Percentiles rank a stretch among this genome's conserved stretches.
These are phyloP conservation scores for Burhinus bistriatus DNA, from an alignment of 2,113 vertebrate genomes.

Conservation along the genomic window DNA sequence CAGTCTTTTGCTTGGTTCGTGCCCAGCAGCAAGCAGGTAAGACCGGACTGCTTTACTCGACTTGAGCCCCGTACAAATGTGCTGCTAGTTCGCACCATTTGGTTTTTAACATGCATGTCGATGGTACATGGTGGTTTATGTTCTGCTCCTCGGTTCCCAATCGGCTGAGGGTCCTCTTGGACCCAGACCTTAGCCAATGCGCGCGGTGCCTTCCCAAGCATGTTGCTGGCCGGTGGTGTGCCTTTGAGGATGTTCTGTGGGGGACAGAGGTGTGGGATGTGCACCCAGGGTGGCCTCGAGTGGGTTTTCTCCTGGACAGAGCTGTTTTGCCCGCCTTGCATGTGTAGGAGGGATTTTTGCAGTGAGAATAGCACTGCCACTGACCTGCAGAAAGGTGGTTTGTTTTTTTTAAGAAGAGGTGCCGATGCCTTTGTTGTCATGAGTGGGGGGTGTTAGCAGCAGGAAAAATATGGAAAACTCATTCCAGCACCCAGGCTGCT, in stretches of 20 bases:
- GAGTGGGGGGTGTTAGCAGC: background rate
- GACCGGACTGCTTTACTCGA: background rate
- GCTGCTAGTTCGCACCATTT: accelerated
- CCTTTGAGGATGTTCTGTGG: background rate
- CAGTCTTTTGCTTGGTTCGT: conserved; percentile 64
- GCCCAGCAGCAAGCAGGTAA: conserved; percentile 79
- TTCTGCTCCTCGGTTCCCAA: background rate
- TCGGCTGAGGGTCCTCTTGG: background rate
- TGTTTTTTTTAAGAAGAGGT: background rate
- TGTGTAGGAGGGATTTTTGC: background rate
- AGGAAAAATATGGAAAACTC: background rate
- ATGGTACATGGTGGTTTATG: background rate
- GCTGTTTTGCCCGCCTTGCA: background rate
- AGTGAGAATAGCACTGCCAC: background rate
- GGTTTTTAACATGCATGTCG: background rate
- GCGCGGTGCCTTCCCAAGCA: background rate
- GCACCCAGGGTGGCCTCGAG: background rate
- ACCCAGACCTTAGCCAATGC: background rate
- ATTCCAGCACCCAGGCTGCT: background rate
- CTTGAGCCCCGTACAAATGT: background rate
- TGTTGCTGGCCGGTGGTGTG: accelerated
- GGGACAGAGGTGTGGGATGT: accelerated
- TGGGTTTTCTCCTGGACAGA: background rate
- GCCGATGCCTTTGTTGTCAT: background rate
- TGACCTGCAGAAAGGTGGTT: background rate